Evolutionary conservation across 2,113 vertebrate genomes (phyloP).

Genomic region (Geococcyx californianus): DNA sequence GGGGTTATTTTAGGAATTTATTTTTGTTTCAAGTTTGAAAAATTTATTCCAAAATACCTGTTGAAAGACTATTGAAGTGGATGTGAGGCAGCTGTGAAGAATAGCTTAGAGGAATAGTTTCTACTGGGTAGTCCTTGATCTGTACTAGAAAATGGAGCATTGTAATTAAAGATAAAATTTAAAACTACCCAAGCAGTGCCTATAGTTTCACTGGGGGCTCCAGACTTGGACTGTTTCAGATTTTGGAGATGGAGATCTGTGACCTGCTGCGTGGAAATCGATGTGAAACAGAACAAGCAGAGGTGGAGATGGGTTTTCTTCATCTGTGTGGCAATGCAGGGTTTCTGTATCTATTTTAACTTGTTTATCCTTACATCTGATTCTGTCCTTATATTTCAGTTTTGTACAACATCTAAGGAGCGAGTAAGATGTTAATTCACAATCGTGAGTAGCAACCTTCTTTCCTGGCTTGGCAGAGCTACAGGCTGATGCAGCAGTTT

Average conservation of each 20-base stretch:
- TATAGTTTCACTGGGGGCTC: not conserved
- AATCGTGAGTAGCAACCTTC: not conserved
- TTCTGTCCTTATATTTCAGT: not conserved
- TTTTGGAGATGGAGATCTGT: not conserved
- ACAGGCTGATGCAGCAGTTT: not conserved
- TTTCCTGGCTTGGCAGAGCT: not conserved
- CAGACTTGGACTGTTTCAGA: not conserved
- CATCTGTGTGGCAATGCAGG: rapidly evolving
- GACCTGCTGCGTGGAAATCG: not conserved
- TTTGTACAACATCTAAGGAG: not conserved
- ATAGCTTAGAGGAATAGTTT: not conserved
- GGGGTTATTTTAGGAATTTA: not conserved
- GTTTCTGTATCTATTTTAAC: not conserved
- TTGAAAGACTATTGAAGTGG: not conserved
- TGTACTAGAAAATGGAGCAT: not conserved
- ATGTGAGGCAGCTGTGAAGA: not conserved
- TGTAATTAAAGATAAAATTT: not conserved
- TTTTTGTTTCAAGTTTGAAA: not conserved
- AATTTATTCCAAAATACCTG: not conserved
- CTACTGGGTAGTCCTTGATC: not conserved
- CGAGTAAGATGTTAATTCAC: not conserved
- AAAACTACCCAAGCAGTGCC: not conserved
- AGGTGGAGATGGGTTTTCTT: not conserved
- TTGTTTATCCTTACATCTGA: not conserved
- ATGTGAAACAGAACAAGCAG: not conserved